Percentiles rank a stretch among this genome's conserved stretches.
Conservation (phyloP, 2,797 vertebrate genomes). For the Arnoldichthys spilopterus region DNA sequence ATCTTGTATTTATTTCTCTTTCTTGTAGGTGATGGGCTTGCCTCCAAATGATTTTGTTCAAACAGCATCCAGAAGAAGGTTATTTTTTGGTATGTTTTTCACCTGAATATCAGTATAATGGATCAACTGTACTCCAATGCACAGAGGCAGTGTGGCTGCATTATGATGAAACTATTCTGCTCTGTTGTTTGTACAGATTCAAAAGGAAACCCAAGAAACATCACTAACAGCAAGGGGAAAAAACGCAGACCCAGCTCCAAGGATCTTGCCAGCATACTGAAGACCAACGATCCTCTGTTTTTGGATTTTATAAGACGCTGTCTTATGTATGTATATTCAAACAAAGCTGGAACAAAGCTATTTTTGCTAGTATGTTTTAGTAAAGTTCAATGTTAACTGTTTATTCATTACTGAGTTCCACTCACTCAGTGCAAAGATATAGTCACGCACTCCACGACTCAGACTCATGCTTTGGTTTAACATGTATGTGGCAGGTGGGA, state of each 20-base stretch:
- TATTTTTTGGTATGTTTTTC: conserved; percentile 87
- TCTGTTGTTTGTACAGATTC: conserved; percentile 79
- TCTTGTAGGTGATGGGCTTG: conserved; percentile 87
- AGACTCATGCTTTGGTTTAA: conserved; percentile 1
- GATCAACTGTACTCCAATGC: background rate
- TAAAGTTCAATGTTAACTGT: background rate
- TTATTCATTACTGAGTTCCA: background rate
- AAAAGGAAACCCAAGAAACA: conserved; percentile 87
- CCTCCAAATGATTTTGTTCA: conserved; percentile 89
- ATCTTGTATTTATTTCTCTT: conserved; percentile 35
- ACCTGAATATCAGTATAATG: background rate
- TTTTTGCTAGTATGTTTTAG: background rate
- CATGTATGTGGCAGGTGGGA: conserved; percentile 84
- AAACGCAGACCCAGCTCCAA: conserved; percentile 87
- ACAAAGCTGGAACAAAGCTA: too few relatives aligned
- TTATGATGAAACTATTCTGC: too few relatives aligned
- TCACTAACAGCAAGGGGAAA: conserved; percentile 90
- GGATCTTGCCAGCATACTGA: conserved; percentile 84
- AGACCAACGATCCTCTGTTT: conserved; percentile 85
- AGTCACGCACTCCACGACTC: background rate
- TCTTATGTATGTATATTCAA: conserved; percentile 79
- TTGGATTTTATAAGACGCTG: conserved; percentile 90
- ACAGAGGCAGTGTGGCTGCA: background rate
- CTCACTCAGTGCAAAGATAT: background rate
- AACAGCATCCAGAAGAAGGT: conserved; percentile 83